phyloP scores from a whole-genome alignment of 2,888 invertebrate species.

The Trissonchulus sp. region DNA sequence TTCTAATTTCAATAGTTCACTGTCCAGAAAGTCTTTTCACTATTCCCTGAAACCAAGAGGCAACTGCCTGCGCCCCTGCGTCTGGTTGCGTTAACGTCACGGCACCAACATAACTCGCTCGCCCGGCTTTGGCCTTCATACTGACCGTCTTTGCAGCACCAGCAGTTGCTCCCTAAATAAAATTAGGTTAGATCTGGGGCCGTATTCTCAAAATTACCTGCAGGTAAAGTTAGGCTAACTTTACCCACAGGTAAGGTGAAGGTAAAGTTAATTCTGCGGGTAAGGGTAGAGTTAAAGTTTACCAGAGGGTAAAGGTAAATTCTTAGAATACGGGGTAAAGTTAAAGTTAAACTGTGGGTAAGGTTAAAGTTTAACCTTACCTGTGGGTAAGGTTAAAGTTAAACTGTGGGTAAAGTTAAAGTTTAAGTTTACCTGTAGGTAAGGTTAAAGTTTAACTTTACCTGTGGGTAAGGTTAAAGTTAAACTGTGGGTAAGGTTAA shows the following conservation, averaged over 20 bases:
- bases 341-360: not conserved
- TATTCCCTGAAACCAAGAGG: slow-evolving; percentile 62
- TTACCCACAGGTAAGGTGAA: too few species aligned
- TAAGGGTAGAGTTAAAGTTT: too few species aligned
- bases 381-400: too few species aligned
- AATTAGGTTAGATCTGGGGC: not conserved
- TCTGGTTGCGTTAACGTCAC: slow-evolving; percentile 58
- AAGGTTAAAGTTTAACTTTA: too few species aligned
- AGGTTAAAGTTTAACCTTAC: too few species aligned
- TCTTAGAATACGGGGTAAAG: slow-evolving; percentile 2
- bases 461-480: too few species aligned
- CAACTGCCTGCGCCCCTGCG: slow-evolving; percentile 66
- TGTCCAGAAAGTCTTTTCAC: not conserved
- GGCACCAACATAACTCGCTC: slow-evolving; percentile 65
- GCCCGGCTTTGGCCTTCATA: slow-evolving; percentile 62
- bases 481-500: too few species aligned
- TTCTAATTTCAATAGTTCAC: not conserved
- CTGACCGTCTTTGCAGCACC: slow-evolving; percentile 50
- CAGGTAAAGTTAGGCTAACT: too few species aligned
- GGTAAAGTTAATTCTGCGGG: too few species aligned
- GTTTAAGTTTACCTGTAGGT: too few species aligned
- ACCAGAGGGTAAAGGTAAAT: too few species aligned
- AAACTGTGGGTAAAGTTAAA: too few species aligned
- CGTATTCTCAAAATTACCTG: slow-evolving; percentile 16
- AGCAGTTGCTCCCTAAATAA: slow-evolving; percentile 35